Conservation (phyloP, 2,888 invertebrate genomes). For the Ophion ventricosus region DNA sequence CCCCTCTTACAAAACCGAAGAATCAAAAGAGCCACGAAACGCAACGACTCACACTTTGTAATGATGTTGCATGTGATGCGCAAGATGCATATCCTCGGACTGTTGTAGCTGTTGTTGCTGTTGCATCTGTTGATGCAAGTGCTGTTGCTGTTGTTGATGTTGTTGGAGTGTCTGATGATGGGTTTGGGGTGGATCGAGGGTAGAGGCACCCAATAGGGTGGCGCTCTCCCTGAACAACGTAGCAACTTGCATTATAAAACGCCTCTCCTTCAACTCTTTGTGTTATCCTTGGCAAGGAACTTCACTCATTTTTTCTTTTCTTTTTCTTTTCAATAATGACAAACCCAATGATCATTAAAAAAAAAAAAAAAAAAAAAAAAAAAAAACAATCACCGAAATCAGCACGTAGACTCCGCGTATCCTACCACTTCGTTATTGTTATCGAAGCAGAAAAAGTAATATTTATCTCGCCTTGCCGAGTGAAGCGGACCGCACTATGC, state of each 20-base stretch:
- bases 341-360: no score
- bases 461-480: no score
- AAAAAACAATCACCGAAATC: no score
- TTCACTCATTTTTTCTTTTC: no score
- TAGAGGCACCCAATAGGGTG: constrained; percentile 87
- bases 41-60: constrained; percentile 81
- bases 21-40: constrained; percentile 11
- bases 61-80: constrained; percentile 82
- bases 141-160: constrained; percentile 69
- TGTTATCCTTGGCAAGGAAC: no score
- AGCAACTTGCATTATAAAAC: constrained; percentile 87
- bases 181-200: constrained; percentile 84
- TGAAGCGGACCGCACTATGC: constrained; percentile 43
- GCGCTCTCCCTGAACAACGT: constrained; percentile 88
- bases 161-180: constrained; percentile 78
- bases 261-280: no score
- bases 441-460: no score
- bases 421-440: no score
- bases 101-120: constrained; percentile 76
- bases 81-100: constrained; percentile 80
- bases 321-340: no score
- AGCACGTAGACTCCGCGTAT: no score
- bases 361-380: no score
- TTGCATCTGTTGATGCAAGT: constrained; percentile 71
- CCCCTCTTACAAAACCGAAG: no score